Evolutionary conservation across 2,113 vertebrate genomes (phyloP), one percentile per base, ranked within the genome.

Genomic region (Anolis carolinensis): DNA sequence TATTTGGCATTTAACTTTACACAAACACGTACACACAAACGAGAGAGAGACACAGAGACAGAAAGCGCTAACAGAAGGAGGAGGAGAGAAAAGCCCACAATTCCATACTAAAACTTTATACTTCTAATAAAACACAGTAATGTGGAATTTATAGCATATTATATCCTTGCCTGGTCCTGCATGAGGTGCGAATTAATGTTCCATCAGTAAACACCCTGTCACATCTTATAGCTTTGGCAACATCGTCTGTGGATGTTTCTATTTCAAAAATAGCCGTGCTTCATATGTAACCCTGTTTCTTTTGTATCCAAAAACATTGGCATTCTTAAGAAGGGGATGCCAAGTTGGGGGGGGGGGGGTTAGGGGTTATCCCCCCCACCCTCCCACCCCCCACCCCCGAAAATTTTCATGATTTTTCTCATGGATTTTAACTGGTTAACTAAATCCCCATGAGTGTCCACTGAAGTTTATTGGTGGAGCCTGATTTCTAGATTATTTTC

Each of bases 31-130:
- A 74, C 23, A 23, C 20, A 34, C 7, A 59, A 20, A 59, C 0
- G 13, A 5, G 27, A 16, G 52, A 55, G 10, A 55, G 52, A 55
- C 11, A 59, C 13, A 59, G 55, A 59, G 14, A 59, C 14, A 59
- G 55, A 59, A 18, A 59, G 14, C 13, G 18, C 55, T 59, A 48
- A 50, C 34, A 44, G 73, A 70, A 18, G 20, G 14, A 5, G 4
- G 1, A 87, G 25, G 32, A 63, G 20, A 32, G 18, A 73, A 89
- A 44, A 68, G 71, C 39, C n/a, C 9, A 86, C 0, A 0, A 68
- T 63, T 89, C 77, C 84, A 74, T 81, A 89, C 88, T 93, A 91
- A 94, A 91, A 86, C 91, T 92, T 94, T 94, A 95, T 90, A 77
- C 91, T 87, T 88, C 80, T 39, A 89, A 95, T 94, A 94, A 94